phyloP scores from a whole-genome alignment of 1,140 invertebrate species.

The Phocides pigmalion region DNA sequence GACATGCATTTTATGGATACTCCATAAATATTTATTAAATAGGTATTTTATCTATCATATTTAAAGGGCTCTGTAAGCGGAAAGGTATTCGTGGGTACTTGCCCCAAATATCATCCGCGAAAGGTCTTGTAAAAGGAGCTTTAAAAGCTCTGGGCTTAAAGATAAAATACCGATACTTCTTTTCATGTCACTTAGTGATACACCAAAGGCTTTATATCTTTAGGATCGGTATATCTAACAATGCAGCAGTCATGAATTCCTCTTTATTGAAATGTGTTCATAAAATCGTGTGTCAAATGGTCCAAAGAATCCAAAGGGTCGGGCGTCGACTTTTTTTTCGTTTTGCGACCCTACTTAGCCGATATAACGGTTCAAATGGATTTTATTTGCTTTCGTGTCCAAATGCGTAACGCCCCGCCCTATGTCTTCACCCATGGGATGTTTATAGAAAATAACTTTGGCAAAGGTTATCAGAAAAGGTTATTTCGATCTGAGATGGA shows the following conservation, averaged over 20 bases:
- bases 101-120: too few relatives aligned
- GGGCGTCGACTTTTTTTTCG: constrained; percentile 42
- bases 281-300: constrained; percentile 64
- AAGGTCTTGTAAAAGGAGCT: not conserved
- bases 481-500: not conserved
- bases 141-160: constrained; percentile 14
- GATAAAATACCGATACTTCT: constrained; percentile 35
- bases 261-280: constrained; percentile 63
- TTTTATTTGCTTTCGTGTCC: constrained; percentile 44
- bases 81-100: too few relatives aligned
- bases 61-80: too few relatives aligned
- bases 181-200: constrained; percentile 35
- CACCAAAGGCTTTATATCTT: constrained; percentile 35
- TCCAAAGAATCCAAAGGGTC: constrained; percentile 49
- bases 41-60: too few relatives aligned
- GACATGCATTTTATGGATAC: too few relatives aligned
- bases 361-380: constrained; percentile 42
- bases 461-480: not conserved
- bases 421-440: constrained; percentile 19
- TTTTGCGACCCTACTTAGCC: constrained; percentile 53
- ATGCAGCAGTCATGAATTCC: constrained; percentile 53
- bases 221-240: constrained; percentile 40
- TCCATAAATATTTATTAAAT: too few relatives aligned
- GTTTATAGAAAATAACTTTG: constrained; percentile 23
- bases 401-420: constrained; percentile 15